Evolutionary conservation across 2,797 vertebrate species (phyloP), one percentile per base, ranked within the genome.

Genomic region (Sylvilagus floridanus): DNA sequence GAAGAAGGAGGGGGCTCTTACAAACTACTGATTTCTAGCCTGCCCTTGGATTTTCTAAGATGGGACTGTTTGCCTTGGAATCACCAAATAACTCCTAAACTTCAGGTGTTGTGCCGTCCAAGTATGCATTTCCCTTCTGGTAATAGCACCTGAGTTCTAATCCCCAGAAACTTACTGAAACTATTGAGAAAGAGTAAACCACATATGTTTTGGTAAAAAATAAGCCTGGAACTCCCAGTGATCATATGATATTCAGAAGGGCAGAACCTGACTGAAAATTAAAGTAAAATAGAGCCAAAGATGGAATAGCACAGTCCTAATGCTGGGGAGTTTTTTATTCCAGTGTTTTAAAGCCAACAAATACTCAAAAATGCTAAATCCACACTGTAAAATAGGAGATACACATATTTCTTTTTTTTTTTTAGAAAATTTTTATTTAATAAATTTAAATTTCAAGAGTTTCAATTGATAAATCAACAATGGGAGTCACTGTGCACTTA

Each of bases 161-260:
- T 76, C 17, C 10, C n/a, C 72, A 60, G 75, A 92, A 8, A 60
- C 21, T 54, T 54, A 17, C 5, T 72, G 5, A 32, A 88, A 91
- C 88, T 91, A 62, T 17, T 81, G 42, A 88, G 62, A 92, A 94
- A 81, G 35, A 91, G 12, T 28, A 88, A 68, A 13, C 17, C 78
- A 78, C 9, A 26, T 50, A 82, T 17, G 50, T 37, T 24, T 52
- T 78, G 37, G 16, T 65, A 30, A 69, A 88, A 17, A 60, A 65
- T 81, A 76, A 24, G 3, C 77, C 63, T 73, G 73, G 83, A 90
- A 87, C 4, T 77, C 57, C 42, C 77, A 65, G 28, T n/a, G 10
- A 14, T 32, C 76, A 28, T 82, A 76, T 52, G 71, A 75, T 19
- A 13, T 42, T 82, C 57, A 26, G 32, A 19, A 87, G 35, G 57